Conservation (phyloP, 2,888 invertebrate species). For the Aporophyla lueneburgensis region DNA sequence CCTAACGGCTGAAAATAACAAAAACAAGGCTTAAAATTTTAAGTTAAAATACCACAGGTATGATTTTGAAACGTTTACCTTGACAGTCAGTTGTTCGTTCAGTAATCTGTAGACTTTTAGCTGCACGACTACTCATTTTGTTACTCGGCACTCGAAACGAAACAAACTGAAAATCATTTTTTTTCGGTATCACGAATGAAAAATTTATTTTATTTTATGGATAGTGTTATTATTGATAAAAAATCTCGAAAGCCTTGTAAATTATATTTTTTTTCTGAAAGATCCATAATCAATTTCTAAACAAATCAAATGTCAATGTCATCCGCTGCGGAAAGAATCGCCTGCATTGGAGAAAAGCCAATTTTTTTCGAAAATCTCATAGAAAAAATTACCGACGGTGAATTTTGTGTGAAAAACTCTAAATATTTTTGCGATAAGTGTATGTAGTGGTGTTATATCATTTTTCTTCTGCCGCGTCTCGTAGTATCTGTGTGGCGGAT, state of each 20-base stretch:
- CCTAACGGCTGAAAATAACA: background rate
- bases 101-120: background rate
- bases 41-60: rapidly evolving
- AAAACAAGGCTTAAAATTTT: background rate
- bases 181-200: background rate
- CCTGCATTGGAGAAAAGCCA: constrained; percentile 75
- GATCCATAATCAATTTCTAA: constrained; percentile 48
- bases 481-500: constrained; percentile 38
- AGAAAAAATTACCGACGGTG: constrained; percentile 57
- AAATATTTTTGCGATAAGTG: constrained; percentile 60
- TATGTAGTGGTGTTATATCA: constrained; percentile 57
- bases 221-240: background rate
- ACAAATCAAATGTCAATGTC: constrained; percentile 67
- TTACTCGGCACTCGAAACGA: background rate
- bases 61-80: constrained; percentile 5
- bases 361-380: constrained; percentile 66
- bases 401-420: constrained; percentile 67
- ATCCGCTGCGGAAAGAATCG: constrained; percentile 68
- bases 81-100: constrained; percentile 45
- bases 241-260: background rate
- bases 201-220: background rate
- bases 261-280: background rate
- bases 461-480: constrained; percentile 49
- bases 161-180: constrained; percentile 3
- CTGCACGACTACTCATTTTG: too few relatives aligned